Evolutionary conservation across 2,888 invertebrate species (phyloP).

Genomic region (Nephrotoma appendiculata): DNA sequence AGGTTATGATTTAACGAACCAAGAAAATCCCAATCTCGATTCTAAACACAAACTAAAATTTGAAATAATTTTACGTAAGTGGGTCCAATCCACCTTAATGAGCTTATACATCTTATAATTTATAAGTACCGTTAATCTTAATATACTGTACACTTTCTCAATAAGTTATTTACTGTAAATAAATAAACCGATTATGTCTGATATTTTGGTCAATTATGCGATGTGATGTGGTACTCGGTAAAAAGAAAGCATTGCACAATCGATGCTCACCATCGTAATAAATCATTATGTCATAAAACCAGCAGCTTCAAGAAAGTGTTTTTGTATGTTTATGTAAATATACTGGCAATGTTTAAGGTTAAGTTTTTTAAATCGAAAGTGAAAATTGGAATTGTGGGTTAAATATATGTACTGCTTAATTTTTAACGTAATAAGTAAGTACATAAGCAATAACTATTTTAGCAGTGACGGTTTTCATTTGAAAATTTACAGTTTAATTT

Average conservation of each 20-base stretch:
- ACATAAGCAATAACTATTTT: not conserved
- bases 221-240: not conserved
- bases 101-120: not conserved
- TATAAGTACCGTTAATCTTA: not conserved
- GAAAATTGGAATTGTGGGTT: not conserved
- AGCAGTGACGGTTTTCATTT: too few relatives aligned
- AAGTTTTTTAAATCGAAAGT: not conserved
- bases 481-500: too few relatives aligned
- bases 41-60: too few relatives aligned
- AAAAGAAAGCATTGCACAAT: not conserved
- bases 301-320: not conserved
- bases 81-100: not conserved
- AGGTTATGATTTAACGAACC: not conserved
- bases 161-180: too few relatives aligned
- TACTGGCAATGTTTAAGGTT: not conserved
- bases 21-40: too few relatives aligned
- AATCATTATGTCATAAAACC: not conserved
- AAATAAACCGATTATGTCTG: not conserved
- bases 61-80: not conserved
- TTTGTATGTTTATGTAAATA: not conserved
- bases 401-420: not conserved
- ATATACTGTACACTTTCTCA: too few relatives aligned
- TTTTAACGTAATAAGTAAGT: not conserved
- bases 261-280: not conserved
- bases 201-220: not conserved